Percentiles rank a stretch among this genome's conserved stretches.
These are phyloP conservation scores for Phrynocephalus vlangalii DNA, from an alignment of 2,797 vertebrate species.

Conservation along the genomic window DNA sequence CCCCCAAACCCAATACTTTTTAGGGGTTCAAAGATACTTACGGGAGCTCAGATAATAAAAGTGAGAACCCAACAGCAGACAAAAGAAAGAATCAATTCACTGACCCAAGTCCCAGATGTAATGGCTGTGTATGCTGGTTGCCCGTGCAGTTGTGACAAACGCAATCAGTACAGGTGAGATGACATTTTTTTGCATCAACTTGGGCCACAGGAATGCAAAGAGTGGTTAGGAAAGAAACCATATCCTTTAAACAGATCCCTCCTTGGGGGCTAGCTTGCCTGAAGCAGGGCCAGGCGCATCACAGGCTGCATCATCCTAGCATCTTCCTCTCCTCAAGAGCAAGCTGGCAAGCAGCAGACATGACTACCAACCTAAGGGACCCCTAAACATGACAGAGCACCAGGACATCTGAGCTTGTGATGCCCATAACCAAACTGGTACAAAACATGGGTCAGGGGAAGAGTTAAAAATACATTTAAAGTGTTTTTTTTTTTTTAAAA, in stretches of 20 bases:
- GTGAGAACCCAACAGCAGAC: rapidly evolving
- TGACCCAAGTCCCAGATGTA: background rate
- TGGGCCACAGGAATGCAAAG: background rate
- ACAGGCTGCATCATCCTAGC: too few relatives aligned
- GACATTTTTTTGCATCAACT: rapidly evolving
- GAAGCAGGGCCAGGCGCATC: rapidly evolving
- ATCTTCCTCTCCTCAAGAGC: background rate
- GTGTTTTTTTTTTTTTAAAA: background rate
- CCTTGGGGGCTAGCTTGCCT: background rate
- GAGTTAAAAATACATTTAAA: background rate
- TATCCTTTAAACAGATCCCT: background rate
- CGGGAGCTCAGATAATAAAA: background rate
- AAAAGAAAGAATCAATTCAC: background rate
- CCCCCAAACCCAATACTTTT: background rate
- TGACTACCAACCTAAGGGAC: background rate
- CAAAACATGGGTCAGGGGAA: background rate
- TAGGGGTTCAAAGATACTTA: background rate
- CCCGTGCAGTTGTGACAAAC: background rate
- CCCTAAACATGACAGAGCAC: background rate
- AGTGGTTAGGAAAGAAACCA: background rate
- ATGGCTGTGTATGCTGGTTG: background rate
- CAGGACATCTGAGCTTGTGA: too few relatives aligned
- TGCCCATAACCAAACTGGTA: background rate
- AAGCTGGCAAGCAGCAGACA: background rate
- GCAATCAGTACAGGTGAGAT: rapidly evolving